Base-by-base conservation (phyloP, 2,888 invertebrate genomes). In the Synergus itoensis region DNA sequence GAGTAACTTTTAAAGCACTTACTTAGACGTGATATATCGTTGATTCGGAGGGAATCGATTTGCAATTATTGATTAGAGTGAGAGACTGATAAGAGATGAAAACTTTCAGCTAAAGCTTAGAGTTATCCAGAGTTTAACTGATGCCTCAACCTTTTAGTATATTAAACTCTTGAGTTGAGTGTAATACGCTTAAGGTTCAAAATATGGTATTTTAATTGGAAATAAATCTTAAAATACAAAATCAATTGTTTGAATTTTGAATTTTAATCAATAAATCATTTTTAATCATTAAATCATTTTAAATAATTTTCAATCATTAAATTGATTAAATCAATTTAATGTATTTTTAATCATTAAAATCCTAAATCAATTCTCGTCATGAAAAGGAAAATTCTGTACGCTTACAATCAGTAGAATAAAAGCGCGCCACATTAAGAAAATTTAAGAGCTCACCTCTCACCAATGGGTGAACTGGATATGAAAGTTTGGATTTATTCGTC, bases 361-460 rank as follows among this genome's bases (percentile, higher is more conserved):
- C 28, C 28, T 36, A 36, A 48, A 48, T 73, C 48, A 73, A 53
- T 73, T 73, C 16, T 53, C 16, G 28, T 45, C 21, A 48, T 73
- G 36, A 73, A 73, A 28, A 3, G 53, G 69, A 86, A 86, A 86
- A 86, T 87, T 83, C 82, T 77, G 78, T 82, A 80, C 82, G 81
- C 75, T 79, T 3, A 3, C 28, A 28, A 28, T 28, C 76, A 80
- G 85, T 80, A 86, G 88, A 89, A 89, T 88, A 87, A 88, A 88
- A 86, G 89, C 82, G 84, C 84, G 86, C 81, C 85, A 85, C 88
- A 86, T 88, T 89, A 87, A 88, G 87, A 88, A 90, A 90, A 90
- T 90, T 90, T 89, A 89, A 87, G 88, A 84, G 86, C 85, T 80
- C 81, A 62, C 76, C 76, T 63, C 80, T 75, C 78, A 80, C 81